Evolutionary conservation across 2,797 vertebrate genomes (phyloP), one percentile per base, ranked within the genome.

Genomic region (Moxostoma hubbsi): DNA sequence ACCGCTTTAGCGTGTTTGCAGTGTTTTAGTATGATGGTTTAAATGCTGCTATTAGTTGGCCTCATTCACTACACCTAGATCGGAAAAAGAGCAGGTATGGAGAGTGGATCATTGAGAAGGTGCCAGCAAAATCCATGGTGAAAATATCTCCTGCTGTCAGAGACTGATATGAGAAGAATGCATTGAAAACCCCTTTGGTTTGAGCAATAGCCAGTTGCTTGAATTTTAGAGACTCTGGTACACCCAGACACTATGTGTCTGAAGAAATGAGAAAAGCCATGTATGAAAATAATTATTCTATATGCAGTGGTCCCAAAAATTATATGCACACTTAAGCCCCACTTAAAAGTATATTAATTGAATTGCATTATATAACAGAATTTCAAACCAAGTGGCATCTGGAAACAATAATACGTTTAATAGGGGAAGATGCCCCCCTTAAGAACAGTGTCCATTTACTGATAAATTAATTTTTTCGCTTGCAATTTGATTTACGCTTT

Each of bases 141-240:
- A 64, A 80, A 66, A 51, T 61, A 11, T 66, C 12, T 18, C 12
- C 49, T 43, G 55, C 46, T 71, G 62, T 70, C 67, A 57, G 67
- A 49, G 8, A n/a, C 55, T 2, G 62, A 77, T 50, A 64, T 62
- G 75, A 74, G 43, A 50, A 53, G 51, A 75, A 61, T 69, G 76
- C 18, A 6, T 55, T 68, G 13, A n/a, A 61, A 76, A 72, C 59
- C 68, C 49, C 10, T 24, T 11, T 51, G 55, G 63, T 68, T 73
- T 62, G 55, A 67, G 61, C 13, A 4, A 5, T 63, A 15, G 59
- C 64, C 70, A 71, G 24, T 11, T 16, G 24, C 8, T n/a, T 80
- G 9, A 5, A 43, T 11, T 12, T 46, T 13, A 18, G 57, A 16
- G 50, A 8, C 57, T 79, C 45, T 16, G 12, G 5, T 18, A 46